A percentile compares a stretch with the other conserved stretches of the same genome.
Evolutionary conservation across 1,140 invertebrate species (phyloP).

Genomic region (Drosophila arawakana): DNA sequence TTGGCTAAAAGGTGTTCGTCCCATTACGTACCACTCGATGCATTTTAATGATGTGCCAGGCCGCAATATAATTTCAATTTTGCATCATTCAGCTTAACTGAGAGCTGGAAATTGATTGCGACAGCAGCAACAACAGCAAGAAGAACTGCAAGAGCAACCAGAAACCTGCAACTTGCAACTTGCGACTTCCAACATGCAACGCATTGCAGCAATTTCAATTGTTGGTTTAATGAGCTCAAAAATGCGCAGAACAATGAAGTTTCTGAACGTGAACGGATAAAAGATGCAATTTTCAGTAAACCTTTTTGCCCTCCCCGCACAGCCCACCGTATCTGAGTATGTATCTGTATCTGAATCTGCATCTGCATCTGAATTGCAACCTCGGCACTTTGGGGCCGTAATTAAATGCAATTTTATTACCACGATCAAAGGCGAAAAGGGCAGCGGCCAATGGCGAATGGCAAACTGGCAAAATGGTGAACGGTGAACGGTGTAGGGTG

Average conservation of each 20-base stretch:
- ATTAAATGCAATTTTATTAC: constrained; percentile 82
- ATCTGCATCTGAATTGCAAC: not conserved
- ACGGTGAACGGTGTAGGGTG: constrained; percentile 24
- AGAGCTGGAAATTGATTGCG: constrained; percentile 77
- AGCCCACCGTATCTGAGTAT: not conserved
- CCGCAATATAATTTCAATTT: constrained; percentile 78
- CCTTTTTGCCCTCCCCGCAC: not conserved
- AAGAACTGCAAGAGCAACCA: constrained; percentile 9
- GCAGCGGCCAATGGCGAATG: constrained; percentile 30
- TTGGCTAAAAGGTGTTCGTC: constrained; percentile 57
- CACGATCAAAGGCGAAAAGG: constrained; percentile 68
- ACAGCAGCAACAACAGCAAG: constrained; percentile 27
- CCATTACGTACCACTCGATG: constrained; percentile 68
- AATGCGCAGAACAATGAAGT: constrained; percentile 78
- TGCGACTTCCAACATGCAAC: constrained; percentile 49
- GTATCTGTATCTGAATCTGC: too few relatives aligned
- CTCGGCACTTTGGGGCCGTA: constrained; percentile 35
- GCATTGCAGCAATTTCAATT: constrained; percentile 64
- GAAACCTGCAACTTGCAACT: constrained; percentile 34
- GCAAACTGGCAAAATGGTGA: constrained; percentile 25
- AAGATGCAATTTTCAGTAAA: constrained; percentile 51
- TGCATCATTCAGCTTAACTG: constrained; percentile 74
- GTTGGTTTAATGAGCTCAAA: constrained; percentile 78
- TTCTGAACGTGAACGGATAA: constrained; percentile 38
- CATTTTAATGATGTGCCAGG: constrained; percentile 77